Conservation (phyloP, 1,140 invertebrate genomes). For the Heliconius himera region DNA sequence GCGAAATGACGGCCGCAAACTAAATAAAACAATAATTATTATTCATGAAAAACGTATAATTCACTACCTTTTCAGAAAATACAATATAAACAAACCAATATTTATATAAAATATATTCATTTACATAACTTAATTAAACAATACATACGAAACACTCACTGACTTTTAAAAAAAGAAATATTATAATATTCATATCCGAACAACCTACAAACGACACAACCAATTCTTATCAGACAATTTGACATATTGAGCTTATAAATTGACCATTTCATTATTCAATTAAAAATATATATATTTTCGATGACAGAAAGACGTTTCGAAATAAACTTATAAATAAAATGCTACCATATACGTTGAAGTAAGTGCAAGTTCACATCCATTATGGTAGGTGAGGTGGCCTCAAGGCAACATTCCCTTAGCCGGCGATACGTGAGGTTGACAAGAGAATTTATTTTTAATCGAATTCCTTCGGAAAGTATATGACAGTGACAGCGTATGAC, state of each 20-base stretch:
- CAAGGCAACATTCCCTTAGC: neutral
- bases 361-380: conserved; percentile 3
- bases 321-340: neutral
- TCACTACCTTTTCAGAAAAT: no score
- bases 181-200: neutral
- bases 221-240: neutral
- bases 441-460: neutral
- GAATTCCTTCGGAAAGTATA: neutral
- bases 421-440: conserved; percentile 10
- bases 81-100: no score
- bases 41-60: no score
- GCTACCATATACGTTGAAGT: neutral
- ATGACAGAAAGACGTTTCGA: neutral
- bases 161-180: neutral
- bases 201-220: neutral
- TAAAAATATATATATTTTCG: neutral
- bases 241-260: neutral
- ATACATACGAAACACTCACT: no score
- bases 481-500: neutral
- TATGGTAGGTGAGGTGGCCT: neutral
- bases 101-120: no score
- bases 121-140: no score
- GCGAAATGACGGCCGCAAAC: no score
- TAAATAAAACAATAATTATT: no score
- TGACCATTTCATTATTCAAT: conserved; percentile 3